Base-by-base conservation (phyloP, 2,888 invertebrate species). In the Unio pictorum region DNA sequence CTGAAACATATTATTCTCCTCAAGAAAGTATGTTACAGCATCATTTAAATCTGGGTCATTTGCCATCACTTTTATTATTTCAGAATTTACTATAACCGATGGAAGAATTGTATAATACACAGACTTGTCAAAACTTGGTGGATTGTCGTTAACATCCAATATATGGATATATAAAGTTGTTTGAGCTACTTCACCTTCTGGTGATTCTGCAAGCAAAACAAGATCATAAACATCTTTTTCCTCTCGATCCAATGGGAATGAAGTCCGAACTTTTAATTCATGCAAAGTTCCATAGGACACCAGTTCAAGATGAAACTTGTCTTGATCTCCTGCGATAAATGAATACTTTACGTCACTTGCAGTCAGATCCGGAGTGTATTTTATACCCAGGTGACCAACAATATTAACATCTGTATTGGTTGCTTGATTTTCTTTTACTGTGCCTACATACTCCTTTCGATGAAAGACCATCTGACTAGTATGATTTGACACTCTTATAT, bases 91-190 rank as follows among this genome's bases (percentile, higher is more conserved):
- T 90, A 97, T 97, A 93, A 97, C 97, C 91, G 97, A 97, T 92
- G 97, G 96, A 88, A 98, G 97, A 92, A 96, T 96, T 87, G 97
- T 97, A 92, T 96, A 96, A 92, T 98, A 97, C 4, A 67, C 63
- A 23, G 70, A 69, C 30, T 78, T 67, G 30, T 97, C 96, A 91
- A 98, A 99, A 83, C 96, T 95, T 11, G 98, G 98, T 66, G 97
- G 96, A 92, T 98, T 97, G 93, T 98, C 98, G 91, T 98, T 98
- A 82, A 97, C 96, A 91, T 98, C 97, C 86, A 98, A 96, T 54
- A 81, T 64, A 73, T 77, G 68, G 54, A 81, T 68, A 26, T 76
- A 73, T 63, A 81, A 58, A 23, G 67, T 58, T 23, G 79, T 67
- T 54, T 64, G 59, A 65, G 74, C 71, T 28, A 56, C 64, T 26